Conservation (phyloP, 2,797 vertebrate species). For the Oreochromis grahami region DNA sequence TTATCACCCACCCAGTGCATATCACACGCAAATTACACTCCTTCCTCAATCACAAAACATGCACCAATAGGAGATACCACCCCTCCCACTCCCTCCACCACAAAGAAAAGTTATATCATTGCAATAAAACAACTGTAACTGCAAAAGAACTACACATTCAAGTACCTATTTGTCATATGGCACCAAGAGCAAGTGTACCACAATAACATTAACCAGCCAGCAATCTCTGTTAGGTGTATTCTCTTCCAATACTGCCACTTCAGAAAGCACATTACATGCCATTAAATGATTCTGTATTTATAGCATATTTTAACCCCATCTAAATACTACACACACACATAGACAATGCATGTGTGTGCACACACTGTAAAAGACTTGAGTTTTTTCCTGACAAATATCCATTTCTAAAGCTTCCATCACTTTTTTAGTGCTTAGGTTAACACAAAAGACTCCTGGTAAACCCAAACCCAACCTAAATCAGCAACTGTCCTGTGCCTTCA, state of each 20-base stretch:
- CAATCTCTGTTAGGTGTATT: conserved; percentile 17
- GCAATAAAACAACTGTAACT: conserved; percentile 75
- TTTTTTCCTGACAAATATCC: neutral
- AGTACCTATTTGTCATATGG: conserved; percentile 88
- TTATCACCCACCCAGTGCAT: neutral
- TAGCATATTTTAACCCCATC: conserved; percentile 12
- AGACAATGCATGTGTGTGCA: neutral
- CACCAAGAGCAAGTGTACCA: conserved; percentile 86
- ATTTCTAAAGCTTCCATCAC: neutral
- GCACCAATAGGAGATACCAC: conserved; percentile 75
- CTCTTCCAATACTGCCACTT: conserved; percentile 45
- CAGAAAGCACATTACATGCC: conserved; percentile 31
- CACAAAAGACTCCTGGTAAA: neutral
- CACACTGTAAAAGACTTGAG: neutral
- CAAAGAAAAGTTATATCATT: conserved; percentile 56
- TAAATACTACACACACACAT: neutral
- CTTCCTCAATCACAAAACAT: conserved; percentile 80
- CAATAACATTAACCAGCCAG: conserved; percentile 43
- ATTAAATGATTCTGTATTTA: conserved; percentile 7
- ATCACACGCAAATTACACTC: conserved; percentile 24
- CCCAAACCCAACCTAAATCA: neutral
- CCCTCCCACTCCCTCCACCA: conserved; percentile 33
- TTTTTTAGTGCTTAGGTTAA: conserved; percentile 1
- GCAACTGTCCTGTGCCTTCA: neutral
- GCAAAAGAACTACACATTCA: conserved; percentile 92